Percentiles rank a stretch among this genome's conserved stretches.
Conservation (phyloP, 2,113 vertebrate species). For the mouse (Mus musculus) region GRCm39 chr12:108447001-108447500, state of each 20-base stretch:
- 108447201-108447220: conserved; percentile 76
- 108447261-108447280: conserved; percentile 61
- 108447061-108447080: not conserved
- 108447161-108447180: conserved; percentile 60
- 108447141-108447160: conserved; percentile 57
- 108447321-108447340: conserved; percentile 19
- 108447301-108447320: conserved; percentile 72
- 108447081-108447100: not conserved
- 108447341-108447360: conserved; percentile 79
- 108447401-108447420: conserved; percentile 70
- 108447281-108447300: conserved; percentile 80
- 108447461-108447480: conserved; percentile 41
- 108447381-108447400: conserved; percentile 61
- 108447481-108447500: conserved; percentile 15
- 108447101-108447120: not conserved
- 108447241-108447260: conserved; percentile 77
- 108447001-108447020: not conserved
- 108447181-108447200: conserved; percentile 77
- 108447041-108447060: not conserved
- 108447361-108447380: conserved; percentile 74
- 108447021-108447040: conserved; percentile 25
- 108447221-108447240: conserved; percentile 80
- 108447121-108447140: not conserved
- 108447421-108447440: conserved; percentile 71
- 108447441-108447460: conserved; percentile 57